Evolutionary conservation across 2,797 vertebrate species (phyloP).

Genomic region (Etheostoma nigrum): DNA sequence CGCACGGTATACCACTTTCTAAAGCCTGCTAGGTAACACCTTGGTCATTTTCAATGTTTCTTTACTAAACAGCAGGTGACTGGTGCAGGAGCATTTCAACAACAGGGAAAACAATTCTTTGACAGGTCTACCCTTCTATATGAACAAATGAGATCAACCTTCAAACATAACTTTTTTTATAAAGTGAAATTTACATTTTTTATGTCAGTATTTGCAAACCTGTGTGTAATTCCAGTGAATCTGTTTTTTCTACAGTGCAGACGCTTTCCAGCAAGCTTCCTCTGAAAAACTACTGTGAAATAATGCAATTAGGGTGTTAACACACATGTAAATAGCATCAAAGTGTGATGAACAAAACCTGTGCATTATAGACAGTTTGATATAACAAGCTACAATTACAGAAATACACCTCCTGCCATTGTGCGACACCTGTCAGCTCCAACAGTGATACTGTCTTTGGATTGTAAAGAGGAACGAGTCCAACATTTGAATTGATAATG

Average conservation of each 20-base stretch:
- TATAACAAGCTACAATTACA: background rate
- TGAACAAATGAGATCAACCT: background rate
- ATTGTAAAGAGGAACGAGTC: background rate
- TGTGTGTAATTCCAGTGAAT: background rate
- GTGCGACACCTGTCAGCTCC: constrained; percentile 1
- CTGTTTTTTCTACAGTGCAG: background rate
- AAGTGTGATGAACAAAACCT: background rate
- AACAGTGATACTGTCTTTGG: background rate
- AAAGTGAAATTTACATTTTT: background rate
- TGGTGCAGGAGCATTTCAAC: constrained; percentile 27
- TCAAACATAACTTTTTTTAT: background rate
- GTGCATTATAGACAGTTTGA: constrained; percentile 16
- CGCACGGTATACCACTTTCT: constrained; percentile 11
- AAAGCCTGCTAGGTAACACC: constrained; percentile 29
- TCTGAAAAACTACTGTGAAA: background rate
- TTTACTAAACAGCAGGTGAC: constrained; percentile 26
- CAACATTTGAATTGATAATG: constrained; percentile 3
- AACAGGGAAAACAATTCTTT: constrained; percentile 4
- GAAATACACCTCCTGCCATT: constrained; percentile 5
- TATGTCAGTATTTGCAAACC: constrained; percentile 3
- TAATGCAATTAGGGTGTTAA: background rate
- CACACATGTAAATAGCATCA: background rate
- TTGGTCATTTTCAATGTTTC: constrained; percentile 25
- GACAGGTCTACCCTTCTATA: background rate
- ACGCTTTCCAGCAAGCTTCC: background rate